Percentiles rank a stretch among this genome's conserved stretches.
Conservation (phyloP, 30 jellyfish, hydroid and myxozoan species). For the Aurelia coerulea region DNA sequence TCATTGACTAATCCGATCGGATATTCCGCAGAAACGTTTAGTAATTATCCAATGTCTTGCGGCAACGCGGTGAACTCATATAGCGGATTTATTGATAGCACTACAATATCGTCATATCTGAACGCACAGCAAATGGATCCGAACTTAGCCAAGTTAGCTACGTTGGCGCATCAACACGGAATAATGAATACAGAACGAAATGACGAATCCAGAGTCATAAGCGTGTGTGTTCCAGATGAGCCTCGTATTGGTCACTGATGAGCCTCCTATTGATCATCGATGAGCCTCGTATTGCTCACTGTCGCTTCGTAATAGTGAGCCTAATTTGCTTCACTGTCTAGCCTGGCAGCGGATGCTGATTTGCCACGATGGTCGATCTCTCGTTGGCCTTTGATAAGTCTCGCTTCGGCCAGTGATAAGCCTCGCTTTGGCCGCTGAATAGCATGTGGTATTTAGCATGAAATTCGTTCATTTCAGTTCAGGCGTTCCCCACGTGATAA, state of each 20-base stretch:
- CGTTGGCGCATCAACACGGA: constrained; percentile 56
- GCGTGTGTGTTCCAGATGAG: constrained; percentile 78
- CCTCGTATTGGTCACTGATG: constrained; percentile 58
- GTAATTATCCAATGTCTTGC: constrained; percentile 52
- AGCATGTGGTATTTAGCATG: too few relatives aligned
- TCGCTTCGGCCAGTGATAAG: too few relatives aligned
- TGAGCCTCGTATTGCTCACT: too few relatives aligned
- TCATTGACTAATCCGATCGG: constrained; percentile 63
- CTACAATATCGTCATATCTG: constrained; percentile 59
- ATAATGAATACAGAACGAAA: constrained; percentile 59
- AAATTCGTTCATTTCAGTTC: too few relatives aligned
- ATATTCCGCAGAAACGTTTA: constrained; percentile 43
- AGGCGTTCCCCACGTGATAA: too few relatives aligned
- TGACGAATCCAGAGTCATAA: constrained; percentile 68
- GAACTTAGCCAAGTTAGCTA: constrained; percentile 50
- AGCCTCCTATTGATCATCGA: too few relatives aligned
- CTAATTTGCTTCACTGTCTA: too few relatives aligned
- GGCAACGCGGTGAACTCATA: constrained; percentile 71
- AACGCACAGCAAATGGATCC: constrained; percentile 68
- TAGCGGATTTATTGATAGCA: constrained; percentile 43
- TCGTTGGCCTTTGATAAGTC: too few relatives aligned
- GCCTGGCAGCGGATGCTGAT: too few relatives aligned
- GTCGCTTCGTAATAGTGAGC: too few relatives aligned
- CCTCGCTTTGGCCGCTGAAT: too few relatives aligned
- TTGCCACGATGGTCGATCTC: too few relatives aligned